Conservation (phyloP, 2,113 vertebrate species). For the Tiliqua scincoides region DNA sequence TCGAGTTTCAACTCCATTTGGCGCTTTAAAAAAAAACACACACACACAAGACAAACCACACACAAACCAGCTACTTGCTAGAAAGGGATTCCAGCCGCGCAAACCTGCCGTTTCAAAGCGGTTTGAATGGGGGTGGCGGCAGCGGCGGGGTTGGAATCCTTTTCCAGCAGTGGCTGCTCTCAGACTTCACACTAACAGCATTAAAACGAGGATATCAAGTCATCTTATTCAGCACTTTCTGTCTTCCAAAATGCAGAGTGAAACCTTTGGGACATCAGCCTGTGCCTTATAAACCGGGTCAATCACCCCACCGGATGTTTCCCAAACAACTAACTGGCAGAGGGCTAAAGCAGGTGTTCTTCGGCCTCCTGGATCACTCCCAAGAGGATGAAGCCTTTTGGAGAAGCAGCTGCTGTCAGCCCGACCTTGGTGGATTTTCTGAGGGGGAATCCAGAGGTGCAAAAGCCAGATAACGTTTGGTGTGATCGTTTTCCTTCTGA, state of each 20-base stretch:
- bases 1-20: conserved; percentile 33
- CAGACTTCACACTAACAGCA: not conserved
- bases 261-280: not conserved
- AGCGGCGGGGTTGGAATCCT: not conserved
- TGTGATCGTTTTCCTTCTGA: not conserved
- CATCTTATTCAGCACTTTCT: not conserved
- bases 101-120: not conserved
- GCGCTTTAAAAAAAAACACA: not conserved
- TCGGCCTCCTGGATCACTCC: too few species aligned
- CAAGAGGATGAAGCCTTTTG: not conserved
- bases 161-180: accelerated
- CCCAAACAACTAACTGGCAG: too few species aligned
- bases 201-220: accelerated
- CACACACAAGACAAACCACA: too few species aligned
- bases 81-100: not conserved
- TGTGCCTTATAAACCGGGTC: accelerated
- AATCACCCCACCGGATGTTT: not conserved
- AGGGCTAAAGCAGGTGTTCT: accelerated
- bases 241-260: not conserved
- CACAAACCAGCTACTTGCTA: not conserved
- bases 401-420: accelerated
- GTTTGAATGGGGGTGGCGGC: accelerated
- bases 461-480: not conserved
- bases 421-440: not conserved
- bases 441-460: not conserved